A percentile compares a stretch with the other conserved stretches of the same genome.
phyloP scores from a whole-genome alignment of 2,113 vertebrate species.

The Sapayoa aenigma region DNA sequence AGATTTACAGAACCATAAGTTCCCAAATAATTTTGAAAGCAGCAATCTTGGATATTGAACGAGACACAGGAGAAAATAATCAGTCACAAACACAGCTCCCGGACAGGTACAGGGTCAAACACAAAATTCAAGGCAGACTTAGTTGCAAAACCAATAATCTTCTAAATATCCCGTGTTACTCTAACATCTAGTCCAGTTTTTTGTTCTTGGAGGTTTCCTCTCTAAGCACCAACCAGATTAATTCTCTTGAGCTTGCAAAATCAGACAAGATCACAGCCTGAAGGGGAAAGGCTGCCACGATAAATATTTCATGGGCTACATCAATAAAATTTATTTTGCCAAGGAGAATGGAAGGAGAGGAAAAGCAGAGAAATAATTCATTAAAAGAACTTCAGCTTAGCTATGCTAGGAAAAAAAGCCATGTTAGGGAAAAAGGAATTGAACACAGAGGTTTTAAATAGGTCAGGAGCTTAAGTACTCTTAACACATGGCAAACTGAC shows the following conservation, averaged over 20 bases:
- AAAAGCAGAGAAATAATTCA: constrained; percentile 60
- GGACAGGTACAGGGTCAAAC: background rate
- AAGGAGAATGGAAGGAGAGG: constrained; percentile 44
- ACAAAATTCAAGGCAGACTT: background rate
- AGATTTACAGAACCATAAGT: background rate
- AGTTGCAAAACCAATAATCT: background rate
- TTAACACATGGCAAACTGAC: background rate
- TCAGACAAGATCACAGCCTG: constrained; percentile 30
- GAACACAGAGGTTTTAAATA: constrained; percentile 11
- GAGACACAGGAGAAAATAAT: accelerated
- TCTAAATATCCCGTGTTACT: background rate
- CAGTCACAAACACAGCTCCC: background rate
- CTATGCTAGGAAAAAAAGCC: background rate
- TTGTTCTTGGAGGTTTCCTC: background rate
- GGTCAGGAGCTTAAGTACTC: constrained; percentile 23
- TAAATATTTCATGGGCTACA: constrained; percentile 52
- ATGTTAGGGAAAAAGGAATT: background rate
- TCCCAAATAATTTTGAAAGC: background rate
- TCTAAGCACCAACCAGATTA: background rate
- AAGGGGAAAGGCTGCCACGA: background rate
- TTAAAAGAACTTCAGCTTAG: constrained; percentile 25
- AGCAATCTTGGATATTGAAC: background rate
- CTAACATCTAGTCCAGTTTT: background rate
- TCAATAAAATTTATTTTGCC: constrained; percentile 58
- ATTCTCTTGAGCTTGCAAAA: constrained; percentile 30